phyloP scores from a whole-genome alignment of 2,888 invertebrate genomes.

The Glyphotaelius pellucidus region DNA sequence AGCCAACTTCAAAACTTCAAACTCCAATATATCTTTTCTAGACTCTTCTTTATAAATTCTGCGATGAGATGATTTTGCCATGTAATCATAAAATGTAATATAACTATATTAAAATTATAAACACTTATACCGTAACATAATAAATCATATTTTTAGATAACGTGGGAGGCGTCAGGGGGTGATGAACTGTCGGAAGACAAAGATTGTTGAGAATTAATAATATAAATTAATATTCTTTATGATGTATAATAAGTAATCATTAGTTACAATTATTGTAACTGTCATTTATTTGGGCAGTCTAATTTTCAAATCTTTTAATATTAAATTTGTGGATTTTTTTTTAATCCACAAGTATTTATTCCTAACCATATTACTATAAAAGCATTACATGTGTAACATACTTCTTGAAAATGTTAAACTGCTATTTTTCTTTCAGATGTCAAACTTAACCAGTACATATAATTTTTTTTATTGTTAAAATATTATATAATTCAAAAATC shows the following conservation, averaged over 20 bases:
- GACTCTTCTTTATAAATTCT: neutral
- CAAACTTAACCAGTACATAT: neutral
- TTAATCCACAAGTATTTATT: no score
- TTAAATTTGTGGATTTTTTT: no score
- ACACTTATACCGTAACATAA: neutral
- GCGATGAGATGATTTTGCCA: neutral
- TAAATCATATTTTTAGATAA: conserved; percentile 2
- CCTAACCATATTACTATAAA: neutral
- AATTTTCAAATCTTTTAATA: neutral
- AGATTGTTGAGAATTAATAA: neutral
- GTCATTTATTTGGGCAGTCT: neutral
- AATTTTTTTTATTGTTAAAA: neutral
- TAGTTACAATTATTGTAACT: no score
- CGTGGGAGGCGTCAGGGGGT: neutral
- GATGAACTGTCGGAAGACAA: neutral
- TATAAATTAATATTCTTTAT: neutral
- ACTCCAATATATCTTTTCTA: neutral
- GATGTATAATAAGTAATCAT: neutral
- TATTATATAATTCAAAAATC: neutral
- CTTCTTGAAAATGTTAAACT: neutral
- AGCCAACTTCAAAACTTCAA: neutral
- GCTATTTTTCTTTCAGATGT: neutral
- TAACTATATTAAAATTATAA: neutral
- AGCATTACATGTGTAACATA: neutral
- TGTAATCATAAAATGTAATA: conserved; percentile 2